Evolutionary conservation across 2,888 invertebrate species (phyloP), one percentile per base, ranked within the genome.

Genomic region (Ochropleura plecta): DNA sequence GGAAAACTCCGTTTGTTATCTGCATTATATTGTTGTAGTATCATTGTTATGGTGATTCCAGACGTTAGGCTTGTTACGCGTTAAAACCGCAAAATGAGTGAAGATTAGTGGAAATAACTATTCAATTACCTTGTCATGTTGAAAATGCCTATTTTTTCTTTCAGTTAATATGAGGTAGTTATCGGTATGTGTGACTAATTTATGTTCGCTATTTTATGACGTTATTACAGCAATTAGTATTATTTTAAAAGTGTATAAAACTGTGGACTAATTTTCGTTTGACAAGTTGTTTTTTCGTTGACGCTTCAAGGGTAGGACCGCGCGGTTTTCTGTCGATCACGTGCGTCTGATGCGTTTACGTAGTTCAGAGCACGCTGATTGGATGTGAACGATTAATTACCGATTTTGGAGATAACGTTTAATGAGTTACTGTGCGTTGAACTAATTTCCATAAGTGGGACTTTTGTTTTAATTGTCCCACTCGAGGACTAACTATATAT

Each of bases 41-140:
- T 92, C 91, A 95, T 96, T 96, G 94, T 96, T 93, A 94, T 94
- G 95, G 89, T 94, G 93, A 95, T 95, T 89, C 85, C 88, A 89
- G 90, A 90, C 89, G 89, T 88, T 88, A 90, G 88, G 85, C 87
- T 88, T 90, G 91, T 90, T 91, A 91, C 86, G 87, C 88, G 86
- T 91, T 90, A 90, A 90, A 84, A 90, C 88, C 88, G 91, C 90
- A 88, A 91, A 94, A 94, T 92, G 89, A 89, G 90, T 85, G 86
- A 86, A 92, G 90, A 94, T 94, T 92, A 92, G 93, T 92, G 92
- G 93, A 94, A 93, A 93, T 91, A 91, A 91, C 89, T 86, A 90
- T 92, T 92, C 90, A 93, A 93, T 93, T 94, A 91, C 85, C 85
- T 87, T 90, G 91, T 91, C 91, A 88, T 90, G 88, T 89, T 85